Evolutionary conservation across 2,888 invertebrate genomes (phyloP).

Genomic region (Apotomis turbidana): DNA sequence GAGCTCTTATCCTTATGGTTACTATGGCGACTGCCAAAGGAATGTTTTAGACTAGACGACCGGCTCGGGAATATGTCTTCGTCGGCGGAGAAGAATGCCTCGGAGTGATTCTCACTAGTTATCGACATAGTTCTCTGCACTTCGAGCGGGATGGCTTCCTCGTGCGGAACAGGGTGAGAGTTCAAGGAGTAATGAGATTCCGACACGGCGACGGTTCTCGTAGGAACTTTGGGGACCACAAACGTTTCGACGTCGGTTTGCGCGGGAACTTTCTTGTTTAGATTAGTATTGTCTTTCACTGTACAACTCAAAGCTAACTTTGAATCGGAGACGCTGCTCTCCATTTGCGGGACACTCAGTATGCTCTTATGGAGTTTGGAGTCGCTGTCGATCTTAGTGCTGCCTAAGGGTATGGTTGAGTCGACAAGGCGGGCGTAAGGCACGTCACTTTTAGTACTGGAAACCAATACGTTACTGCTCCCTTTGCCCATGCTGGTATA

Average conservation of each 20-base stretch:
- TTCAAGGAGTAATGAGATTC: conserved; percentile 88
- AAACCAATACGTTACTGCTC: conserved; percentile 71
- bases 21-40: conserved; percentile 79
- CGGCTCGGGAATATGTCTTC: conserved; percentile 91
- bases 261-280: conserved; percentile 59
- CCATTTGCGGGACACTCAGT: conserved; percentile 84
- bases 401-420: conserved; percentile 81
- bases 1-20: conserved; percentile 82
- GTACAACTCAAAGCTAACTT: conserved; percentile 92
- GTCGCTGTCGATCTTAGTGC: conserved; percentile 88
- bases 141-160: conserved; percentile 84
- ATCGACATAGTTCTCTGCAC: conserved; percentile 93
- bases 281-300: conserved; percentile 76
- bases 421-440: conserved; percentile 92
- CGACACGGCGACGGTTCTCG: conserved; percentile 83
- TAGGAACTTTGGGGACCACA: conserved; percentile 71
- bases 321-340: conserved; percentile 94
- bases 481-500: conserved; percentile 79
- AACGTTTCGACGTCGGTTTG: conserved; percentile 63
- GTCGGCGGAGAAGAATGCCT: conserved; percentile 96
- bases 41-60: conserved; percentile 87
- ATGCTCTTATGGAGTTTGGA: conserved; percentile 86
- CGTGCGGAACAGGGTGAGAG: conserved; percentile 80
- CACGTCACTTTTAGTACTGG: conserved; percentile 85
- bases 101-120: conserved; percentile 95